These are phyloP conservation scores for Drosophila sproati DNA, from an alignment of 1,140 invertebrate species.

Conservation along the genomic window DNA sequence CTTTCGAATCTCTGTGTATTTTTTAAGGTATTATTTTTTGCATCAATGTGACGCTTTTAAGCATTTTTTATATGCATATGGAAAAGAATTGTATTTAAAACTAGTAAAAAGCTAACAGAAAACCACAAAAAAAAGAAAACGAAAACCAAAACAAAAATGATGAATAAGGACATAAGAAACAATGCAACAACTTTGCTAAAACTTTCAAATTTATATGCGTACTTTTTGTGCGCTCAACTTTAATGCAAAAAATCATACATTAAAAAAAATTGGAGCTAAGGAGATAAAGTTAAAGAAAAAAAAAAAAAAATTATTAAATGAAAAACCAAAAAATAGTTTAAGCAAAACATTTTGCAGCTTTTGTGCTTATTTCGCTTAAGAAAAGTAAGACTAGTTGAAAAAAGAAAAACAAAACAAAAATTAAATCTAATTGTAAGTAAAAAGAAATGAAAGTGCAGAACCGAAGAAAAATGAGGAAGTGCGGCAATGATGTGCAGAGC, in stretches of 20 bases:
- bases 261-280: conserved; percentile 63
- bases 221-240: conserved; percentile 73
- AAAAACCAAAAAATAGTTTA: conserved; percentile 67
- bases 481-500: conserved; percentile 28
- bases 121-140: conserved; percentile 36
- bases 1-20: conserved; percentile 72
- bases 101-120: conserved; percentile 60
- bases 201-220: conserved; percentile 77
- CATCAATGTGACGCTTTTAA: conserved; percentile 78
- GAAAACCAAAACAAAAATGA: background rate
- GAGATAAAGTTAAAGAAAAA: conserved; percentile 45
- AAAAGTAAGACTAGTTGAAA: conserved; percentile 78
- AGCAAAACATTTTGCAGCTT: conserved; percentile 83
- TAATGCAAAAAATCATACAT: conserved; percentile 75
- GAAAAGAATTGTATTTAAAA: conserved; percentile 70
- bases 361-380: conserved; percentile 84
- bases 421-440: conserved; percentile 71
- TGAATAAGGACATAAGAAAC: conserved; percentile 39
- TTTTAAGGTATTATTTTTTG: conserved; percentile 78
- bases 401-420: conserved; percentile 53
- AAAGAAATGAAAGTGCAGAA: conserved; percentile 48
- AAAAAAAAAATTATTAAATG: conserved; percentile 32
- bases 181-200: conserved; percentile 67
- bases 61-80: conserved; percentile 69
- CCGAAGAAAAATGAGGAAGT: conserved; percentile 23